Conservation (phyloP, 2,797 vertebrate genomes). For the Ptychobarbus kaznakovi region DNA sequence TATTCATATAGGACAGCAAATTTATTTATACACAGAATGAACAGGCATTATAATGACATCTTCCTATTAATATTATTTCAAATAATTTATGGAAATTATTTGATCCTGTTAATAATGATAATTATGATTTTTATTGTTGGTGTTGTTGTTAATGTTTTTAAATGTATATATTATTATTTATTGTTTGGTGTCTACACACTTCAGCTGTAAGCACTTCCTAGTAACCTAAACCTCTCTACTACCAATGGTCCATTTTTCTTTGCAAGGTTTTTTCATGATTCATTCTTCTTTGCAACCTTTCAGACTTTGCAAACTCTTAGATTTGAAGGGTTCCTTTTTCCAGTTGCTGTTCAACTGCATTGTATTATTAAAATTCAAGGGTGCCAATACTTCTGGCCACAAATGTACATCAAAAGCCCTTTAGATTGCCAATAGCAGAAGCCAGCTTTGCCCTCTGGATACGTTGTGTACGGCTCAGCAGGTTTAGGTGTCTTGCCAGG, state of each 20-base stretch:
- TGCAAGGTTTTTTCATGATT: not conserved
- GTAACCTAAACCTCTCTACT: not conserved
- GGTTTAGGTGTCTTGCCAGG: slow-evolving; percentile 1
- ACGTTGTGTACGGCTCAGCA: not conserved
- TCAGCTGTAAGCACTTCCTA: not conserved
- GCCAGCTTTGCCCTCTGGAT: not conserved
- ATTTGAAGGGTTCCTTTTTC: not conserved
- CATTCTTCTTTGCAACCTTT: not conserved
- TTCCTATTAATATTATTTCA: too few species aligned
- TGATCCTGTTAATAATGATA: too few species aligned
- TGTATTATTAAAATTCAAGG: not conserved
- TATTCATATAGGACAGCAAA: too few species aligned
- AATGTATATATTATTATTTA: too few species aligned
- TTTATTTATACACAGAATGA: too few species aligned
- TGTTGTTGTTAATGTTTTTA: too few species aligned
- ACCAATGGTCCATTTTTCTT: not conserved
- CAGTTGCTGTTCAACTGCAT: not conserved
- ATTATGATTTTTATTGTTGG: too few species aligned
- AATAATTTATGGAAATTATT: too few species aligned
- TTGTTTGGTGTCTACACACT: not conserved
- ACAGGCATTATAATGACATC: too few species aligned
- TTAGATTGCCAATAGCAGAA: not conserved
- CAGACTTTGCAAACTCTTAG: not conserved
- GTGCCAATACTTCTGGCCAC: not conserved
- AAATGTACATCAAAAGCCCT: not conserved